phyloP scores from a whole-genome alignment of 2,797 vertebrate genomes.

The Ceyx erithaca region DNA sequence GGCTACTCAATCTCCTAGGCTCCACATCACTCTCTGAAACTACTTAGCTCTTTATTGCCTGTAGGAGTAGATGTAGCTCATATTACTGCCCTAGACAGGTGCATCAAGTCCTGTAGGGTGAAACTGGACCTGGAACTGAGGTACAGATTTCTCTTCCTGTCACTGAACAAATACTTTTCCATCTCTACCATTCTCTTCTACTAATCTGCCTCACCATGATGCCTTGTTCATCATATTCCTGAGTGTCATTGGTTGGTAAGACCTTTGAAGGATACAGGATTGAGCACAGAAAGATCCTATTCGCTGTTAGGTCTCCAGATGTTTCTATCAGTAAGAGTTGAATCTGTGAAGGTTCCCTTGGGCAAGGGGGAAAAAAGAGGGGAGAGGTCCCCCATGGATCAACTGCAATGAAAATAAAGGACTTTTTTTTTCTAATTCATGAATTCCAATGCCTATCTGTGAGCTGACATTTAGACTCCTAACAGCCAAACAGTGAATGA shows the following conservation, averaged over 20 bases:
- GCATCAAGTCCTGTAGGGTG: neutral
- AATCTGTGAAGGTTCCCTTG: neutral
- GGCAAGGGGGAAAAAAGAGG: neutral
- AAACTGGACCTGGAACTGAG: neutral
- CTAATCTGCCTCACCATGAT: neutral
- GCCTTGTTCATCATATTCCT: neutral
- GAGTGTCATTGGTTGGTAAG: fast-evolving
- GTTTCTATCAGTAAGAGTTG: neutral
- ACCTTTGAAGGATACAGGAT: neutral
- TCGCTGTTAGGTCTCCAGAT: neutral
- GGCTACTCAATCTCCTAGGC: neutral
- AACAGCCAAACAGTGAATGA: neutral
- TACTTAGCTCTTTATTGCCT: fast-evolving
- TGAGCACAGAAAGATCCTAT: neutral
- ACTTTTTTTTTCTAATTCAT: neutral
- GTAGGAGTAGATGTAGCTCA: neutral
- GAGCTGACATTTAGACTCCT: neutral
- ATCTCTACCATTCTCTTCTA: neutral
- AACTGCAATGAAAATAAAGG: neutral
- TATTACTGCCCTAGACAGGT: neutral
- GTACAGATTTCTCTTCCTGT: neutral
- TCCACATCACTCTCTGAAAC: neutral
- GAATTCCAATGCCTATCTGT: neutral
- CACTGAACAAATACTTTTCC: fast-evolving
- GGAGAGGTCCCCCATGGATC: neutral